phyloP scores from a whole-genome alignment of 2,797 vertebrate species.

The Chaetodon trifasciatus region DNA sequence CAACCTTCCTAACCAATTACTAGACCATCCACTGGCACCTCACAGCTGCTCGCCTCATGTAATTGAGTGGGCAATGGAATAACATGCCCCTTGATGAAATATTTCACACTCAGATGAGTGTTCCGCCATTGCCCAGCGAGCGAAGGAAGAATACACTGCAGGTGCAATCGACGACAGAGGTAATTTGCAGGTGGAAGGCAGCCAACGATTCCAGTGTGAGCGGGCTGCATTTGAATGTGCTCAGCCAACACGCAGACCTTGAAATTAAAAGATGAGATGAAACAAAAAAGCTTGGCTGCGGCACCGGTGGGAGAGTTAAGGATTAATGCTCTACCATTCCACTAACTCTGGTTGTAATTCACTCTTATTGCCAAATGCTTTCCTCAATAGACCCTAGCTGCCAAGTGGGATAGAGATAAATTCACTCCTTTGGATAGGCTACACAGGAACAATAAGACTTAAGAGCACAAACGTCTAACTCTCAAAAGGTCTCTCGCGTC shows the following conservation, averaged over 20 bases:
- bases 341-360: conserved; percentile 73
- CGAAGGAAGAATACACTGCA: conserved; percentile 67
- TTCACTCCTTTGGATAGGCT: conserved; percentile 49
- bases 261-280: conserved; percentile 81
- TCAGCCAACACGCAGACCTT: conserved; percentile 72
- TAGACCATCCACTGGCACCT: conserved; percentile 73
- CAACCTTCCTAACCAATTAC: conserved; percentile 83
- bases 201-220: conserved; percentile 59
- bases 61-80: conserved; percentile 83
- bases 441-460: conserved; percentile 45
- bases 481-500: conserved; percentile 32
- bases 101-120: conserved; percentile 80
- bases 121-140: conserved; percentile 59
- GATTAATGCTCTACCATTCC: conserved; percentile 73
- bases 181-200: conserved; percentile 79
- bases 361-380: conserved; percentile 68
- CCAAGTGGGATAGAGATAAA: conserved; percentile 70
- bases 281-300: conserved; percentile 71
- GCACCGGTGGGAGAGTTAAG: conserved; percentile 53
- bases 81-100: conserved; percentile 83
- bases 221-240: conserved; percentile 64
- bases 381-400: conserved; percentile 67
- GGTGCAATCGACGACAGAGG: conserved; percentile 68
- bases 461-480: conserved; percentile 29
- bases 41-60: conserved; percentile 78